These are phyloP conservation scores for Litoditis marina DNA, from an alignment of 2,888 invertebrate genomes.

Conservation along the genomic window DNA sequence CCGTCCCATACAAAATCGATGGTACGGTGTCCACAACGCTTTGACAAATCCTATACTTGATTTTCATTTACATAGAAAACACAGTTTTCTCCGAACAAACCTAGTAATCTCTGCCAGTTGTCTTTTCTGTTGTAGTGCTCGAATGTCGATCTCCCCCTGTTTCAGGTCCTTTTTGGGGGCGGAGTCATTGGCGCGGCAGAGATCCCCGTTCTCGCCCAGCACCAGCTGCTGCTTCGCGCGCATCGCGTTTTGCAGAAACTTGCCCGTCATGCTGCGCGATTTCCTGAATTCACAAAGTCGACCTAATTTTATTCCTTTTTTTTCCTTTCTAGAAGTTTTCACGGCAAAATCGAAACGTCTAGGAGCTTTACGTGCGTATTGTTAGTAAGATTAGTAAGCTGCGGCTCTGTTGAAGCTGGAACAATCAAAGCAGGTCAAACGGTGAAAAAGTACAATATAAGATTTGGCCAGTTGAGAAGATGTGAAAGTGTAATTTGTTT, in stretches of 20 bases:
- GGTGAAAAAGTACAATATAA: too few species aligned
- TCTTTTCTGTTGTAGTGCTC: conserved; percentile 84
- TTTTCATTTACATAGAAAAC: too few species aligned
- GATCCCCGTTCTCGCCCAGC: conserved; percentile 91
- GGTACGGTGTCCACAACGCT: too few species aligned
- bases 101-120: conserved; percentile 88
- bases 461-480: too few species aligned
- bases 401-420: background rate
- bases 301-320: too few species aligned
- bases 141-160: conserved; percentile 59
- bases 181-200: conserved; percentile 63
- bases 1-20: too few species aligned
- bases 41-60: too few species aligned
- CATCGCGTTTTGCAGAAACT: conserved; percentile 32
- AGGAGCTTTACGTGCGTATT: too few species aligned
- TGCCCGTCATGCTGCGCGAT: conserved; percentile 43
- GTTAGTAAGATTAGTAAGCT: background rate
- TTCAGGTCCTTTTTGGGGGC: conserved; percentile 45
- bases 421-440: too few species aligned
- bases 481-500: too few species aligned
- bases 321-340: background rate
- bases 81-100: too few species aligned
- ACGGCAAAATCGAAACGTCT: background rate
- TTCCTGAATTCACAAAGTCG: conserved; percentile 26
- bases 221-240: conserved; percentile 40